Conservation (phyloP, 2,888 invertebrate species). For the Psococerastis gibbosa region DNA sequence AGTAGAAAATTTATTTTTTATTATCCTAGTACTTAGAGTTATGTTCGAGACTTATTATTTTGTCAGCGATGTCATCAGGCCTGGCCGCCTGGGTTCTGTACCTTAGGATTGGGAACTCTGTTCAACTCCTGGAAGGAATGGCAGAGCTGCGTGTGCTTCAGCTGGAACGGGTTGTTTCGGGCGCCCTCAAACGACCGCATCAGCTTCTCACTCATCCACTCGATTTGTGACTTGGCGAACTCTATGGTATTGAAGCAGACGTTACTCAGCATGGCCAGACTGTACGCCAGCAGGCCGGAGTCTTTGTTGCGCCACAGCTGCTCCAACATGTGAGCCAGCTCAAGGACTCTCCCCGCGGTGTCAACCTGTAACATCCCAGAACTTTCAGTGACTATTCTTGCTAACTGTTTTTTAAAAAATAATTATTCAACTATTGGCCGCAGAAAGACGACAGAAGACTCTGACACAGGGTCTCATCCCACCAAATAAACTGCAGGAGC, state of each 20-base stretch:
- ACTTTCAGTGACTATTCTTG: too few relatives aligned
- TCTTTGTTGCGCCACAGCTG: slow-evolving; percentile 90
- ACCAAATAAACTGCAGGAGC: too few relatives aligned
- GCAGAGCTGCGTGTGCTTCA: slow-evolving; percentile 83
- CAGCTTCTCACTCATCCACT: slow-evolving; percentile 99
- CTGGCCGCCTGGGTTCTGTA: too few relatives aligned
- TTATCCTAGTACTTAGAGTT: too few relatives aligned
- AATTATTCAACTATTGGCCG: too few relatives aligned
- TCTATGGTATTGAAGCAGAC: slow-evolving; percentile 97
- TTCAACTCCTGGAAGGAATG: slow-evolving; percentile 76
- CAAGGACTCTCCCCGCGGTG: slow-evolving; percentile 90
- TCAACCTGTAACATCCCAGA: too few relatives aligned
- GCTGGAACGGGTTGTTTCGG: slow-evolving; percentile 87
- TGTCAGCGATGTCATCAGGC: too few relatives aligned
- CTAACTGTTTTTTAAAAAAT: too few relatives aligned
- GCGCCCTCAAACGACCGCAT: slow-evolving; percentile 83
- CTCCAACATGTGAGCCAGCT: slow-evolving; percentile 90
- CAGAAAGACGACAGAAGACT: too few relatives aligned
- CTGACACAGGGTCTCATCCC: too few relatives aligned
- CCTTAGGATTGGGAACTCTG: slow-evolving; percentile 75
- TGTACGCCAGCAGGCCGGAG: slow-evolving; percentile 85
- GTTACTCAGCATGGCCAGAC: slow-evolving; percentile 81
- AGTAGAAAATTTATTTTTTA: too few relatives aligned
- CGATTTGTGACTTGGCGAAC: slow-evolving; percentile 93
- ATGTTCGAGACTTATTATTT: too few relatives aligned